phyloP scores from a whole-genome alignment of 2,113 vertebrate genomes.

The Xyrauchen texanus region DNA sequence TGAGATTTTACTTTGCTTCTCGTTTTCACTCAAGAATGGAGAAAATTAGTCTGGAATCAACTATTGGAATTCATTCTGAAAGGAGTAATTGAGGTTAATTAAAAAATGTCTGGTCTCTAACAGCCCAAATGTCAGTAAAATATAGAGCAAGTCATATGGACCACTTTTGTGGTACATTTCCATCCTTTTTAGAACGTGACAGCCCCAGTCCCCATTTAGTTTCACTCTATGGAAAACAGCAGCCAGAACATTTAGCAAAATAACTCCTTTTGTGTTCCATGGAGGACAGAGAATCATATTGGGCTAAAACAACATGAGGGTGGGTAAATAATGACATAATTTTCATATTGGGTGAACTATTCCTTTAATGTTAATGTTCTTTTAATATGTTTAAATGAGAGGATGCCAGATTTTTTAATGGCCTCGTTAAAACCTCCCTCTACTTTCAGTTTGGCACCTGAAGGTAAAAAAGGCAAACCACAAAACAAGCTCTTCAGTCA shows the following conservation, averaged over 20 bases:
- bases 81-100: too few relatives aligned
- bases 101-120: too few relatives aligned
- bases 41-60: too few relatives aligned
- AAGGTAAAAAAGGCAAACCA: neutral
- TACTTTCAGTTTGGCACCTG: neutral
- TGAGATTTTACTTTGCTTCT: too few relatives aligned
- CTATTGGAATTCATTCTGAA: too few relatives aligned
- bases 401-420: neutral
- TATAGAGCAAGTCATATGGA: neutral
- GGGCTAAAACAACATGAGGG: too few relatives aligned
- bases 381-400: neutral
- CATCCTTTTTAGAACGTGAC: neutral
- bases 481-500: neutral
- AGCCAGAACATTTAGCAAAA: neutral
- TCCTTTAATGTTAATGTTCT: neutral
- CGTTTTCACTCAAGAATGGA: too few relatives aligned
- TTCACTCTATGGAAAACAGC: neutral
- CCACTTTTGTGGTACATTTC: neutral
- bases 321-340: neutral
- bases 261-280: neutral
- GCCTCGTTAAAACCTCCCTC: neutral
- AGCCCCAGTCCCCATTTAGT: neutral
- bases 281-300: neutral
- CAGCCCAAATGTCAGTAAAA: neutral
- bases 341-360: neutral